Conservation (phyloP, 2,888 invertebrate species). For the Trilocha varians region DNA sequence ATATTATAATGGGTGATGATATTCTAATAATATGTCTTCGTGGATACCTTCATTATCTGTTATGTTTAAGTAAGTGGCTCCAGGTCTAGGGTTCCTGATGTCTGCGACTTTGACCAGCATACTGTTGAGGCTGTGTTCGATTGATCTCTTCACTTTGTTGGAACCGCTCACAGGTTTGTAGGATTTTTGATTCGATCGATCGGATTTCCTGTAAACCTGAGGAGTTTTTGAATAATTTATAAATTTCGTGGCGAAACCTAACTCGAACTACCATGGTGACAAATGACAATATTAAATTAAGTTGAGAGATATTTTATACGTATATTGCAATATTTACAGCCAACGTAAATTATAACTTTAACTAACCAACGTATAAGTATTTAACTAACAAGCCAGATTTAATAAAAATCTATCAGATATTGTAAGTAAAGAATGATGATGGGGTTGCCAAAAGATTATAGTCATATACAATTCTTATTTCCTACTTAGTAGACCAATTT, state of each 20-base stretch:
- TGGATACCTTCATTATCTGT: slow-evolving; percentile 37
- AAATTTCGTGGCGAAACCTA: background rate
- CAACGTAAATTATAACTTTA: no score
- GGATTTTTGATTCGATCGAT: slow-evolving; percentile 19
- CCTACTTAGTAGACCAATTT: no score
- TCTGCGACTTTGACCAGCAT: slow-evolving; percentile 54
- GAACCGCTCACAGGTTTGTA: background rate
- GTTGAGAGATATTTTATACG: no score
- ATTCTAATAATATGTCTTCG: no score
- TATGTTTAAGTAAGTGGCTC: slow-evolving; percentile 34
- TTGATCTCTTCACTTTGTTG: slow-evolving; percentile 36
- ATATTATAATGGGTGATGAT: slow-evolving; percentile 6
- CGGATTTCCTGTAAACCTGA: slow-evolving; percentile 48
- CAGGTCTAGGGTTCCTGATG: slow-evolving; percentile 31
- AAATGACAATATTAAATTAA: no score
- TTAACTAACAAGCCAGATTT: no score
- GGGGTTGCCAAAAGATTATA: no score
- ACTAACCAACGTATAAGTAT: no score
- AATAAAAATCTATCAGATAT: no score
- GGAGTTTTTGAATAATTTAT: background rate
- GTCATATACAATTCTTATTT: no score
- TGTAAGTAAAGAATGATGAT: no score
- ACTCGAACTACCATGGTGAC: background rate
- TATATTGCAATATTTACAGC: no score
- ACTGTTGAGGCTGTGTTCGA: slow-evolving; percentile 38